Evolutionary conservation across 2,113 vertebrate genomes (phyloP), one percentile per base, ranked within the genome.

Genomic region (Himantopus leucocephalus): DNA sequence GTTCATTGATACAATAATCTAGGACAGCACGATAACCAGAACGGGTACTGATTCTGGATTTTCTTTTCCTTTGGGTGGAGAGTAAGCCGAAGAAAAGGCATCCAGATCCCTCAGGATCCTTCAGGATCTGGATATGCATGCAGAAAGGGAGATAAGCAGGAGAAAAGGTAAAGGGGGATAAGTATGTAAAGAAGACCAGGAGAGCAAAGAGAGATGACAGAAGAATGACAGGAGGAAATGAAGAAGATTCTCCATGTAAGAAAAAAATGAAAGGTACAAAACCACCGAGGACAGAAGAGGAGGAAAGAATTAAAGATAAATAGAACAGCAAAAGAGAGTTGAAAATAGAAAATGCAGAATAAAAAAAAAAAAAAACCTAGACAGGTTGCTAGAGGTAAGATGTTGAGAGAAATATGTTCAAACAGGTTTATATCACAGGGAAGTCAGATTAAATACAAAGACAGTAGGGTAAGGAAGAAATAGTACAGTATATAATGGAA

Each of bases 361-460:
- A 75, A 68, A 85, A 84, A 84, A 76, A 72, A 21, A 4, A 84
- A 72, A 60, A 47, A 67, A 11, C 2, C 13, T 37, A 93, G n/a
- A 66, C 37, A 84, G n/a, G 30, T 70, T 73, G 32, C 50, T 93
- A 88, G 75, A 88, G 58, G 79, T 85, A 71, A 81, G 50, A 74
- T 78, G 39, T 43, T 95, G 85, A 96, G 64, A 88, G 41, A 91
- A 94, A 84, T 71, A 64, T 32, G 30, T 90, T 90, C 26, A 35
- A 93, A 85, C 12, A 47, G 8, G 71, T 93, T 88, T 56, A 16
- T 73, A 75, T 71, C 47, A 72, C 66, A 74, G 55, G 23, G 11
- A 95, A 93, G 59, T 72, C 81, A 85, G 72, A 84, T 92, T 88
- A 80, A 92, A 92, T 93, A 80, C 29, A 82, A 86, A 75, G 56